Evolutionary conservation across 2,888 invertebrate genomes (phyloP).

Genomic region (Pherbina coryleti): DNA sequence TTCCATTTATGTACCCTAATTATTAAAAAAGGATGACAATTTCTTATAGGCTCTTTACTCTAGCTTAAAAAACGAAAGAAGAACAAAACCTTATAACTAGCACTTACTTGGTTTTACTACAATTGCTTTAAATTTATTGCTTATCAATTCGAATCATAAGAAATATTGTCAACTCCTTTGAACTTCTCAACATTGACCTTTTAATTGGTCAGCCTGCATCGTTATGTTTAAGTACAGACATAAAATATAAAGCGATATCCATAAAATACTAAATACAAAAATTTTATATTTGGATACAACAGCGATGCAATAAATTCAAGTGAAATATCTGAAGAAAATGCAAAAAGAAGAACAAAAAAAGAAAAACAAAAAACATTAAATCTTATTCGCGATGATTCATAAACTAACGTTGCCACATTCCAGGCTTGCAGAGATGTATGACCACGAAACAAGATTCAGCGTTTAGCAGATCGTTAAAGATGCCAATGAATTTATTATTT

Average conservation of each 20-base stretch:
- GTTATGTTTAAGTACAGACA: not conserved
- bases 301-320: not conserved
- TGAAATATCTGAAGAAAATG: not conserved
- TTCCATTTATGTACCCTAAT: too few relatives aligned
- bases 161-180: too few relatives aligned
- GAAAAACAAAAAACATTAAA: not conserved
- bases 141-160: too few relatives aligned
- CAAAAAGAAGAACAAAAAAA: not conserved
- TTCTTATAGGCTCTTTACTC: too few relatives aligned
- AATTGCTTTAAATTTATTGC: too few relatives aligned
- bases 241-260: not conserved
- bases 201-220: too few relatives aligned
- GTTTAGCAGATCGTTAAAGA: slow-evolving; percentile 25
- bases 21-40: too few relatives aligned
- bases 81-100: too few relatives aligned
- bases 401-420: slow-evolving; percentile 11
- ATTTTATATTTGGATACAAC: not conserved
- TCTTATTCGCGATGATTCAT: slow-evolving; percentile 17
- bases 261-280: not conserved
- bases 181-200: too few relatives aligned
- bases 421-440: slow-evolving; percentile 18
- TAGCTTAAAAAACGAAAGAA: too few relatives aligned
- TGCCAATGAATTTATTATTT: slow-evolving; percentile 11
- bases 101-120: too few relatives aligned
- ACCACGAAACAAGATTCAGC: not conserved